Conservation (phyloP, 2,113 vertebrate genomes). For the Damaliscus lunatus region DNA sequence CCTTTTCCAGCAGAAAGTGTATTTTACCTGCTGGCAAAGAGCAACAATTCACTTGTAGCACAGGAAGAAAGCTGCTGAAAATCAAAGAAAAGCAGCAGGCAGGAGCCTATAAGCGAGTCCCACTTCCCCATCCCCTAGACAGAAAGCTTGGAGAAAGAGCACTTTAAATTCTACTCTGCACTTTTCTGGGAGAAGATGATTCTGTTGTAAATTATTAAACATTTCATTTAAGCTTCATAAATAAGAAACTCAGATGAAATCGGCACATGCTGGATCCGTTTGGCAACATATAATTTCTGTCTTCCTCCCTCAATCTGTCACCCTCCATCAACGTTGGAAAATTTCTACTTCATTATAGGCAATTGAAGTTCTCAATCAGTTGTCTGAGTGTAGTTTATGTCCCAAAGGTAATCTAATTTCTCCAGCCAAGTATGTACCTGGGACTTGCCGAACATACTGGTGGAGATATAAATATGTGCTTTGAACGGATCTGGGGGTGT, state of each 20-base stretch:
- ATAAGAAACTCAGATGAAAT: constrained; percentile 77
- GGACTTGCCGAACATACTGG: not conserved
- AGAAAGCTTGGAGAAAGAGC: constrained; percentile 34
- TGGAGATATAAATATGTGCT: not conserved
- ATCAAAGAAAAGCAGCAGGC: constrained; percentile 60
- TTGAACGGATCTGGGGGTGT: not conserved
- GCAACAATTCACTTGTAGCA: not conserved
- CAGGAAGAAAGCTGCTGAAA: constrained; percentile 47
- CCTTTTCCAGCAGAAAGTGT: constrained; percentile 4
- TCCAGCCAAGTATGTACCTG: not conserved
- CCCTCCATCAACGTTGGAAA: constrained; percentile 14
- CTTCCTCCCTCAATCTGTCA: constrained; percentile 58
- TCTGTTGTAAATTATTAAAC: constrained; percentile 74
- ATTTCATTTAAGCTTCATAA: constrained; percentile 78
- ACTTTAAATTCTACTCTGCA: constrained; percentile 43
- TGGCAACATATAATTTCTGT: constrained; percentile 64
- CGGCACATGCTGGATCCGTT: constrained; percentile 70
- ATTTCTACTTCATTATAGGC: constrained; percentile 67
- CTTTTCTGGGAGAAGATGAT: constrained; percentile 51
- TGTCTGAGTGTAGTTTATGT: constrained; percentile 55
- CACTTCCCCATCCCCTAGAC: not conserved
- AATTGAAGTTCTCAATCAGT: constrained; percentile 70
- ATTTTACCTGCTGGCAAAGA: constrained; percentile 47
- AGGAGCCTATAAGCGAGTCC: constrained; percentile 2
- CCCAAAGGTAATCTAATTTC: constrained; percentile 66